Evolutionary conservation across 2,888 invertebrate species (phyloP), one percentile per base, ranked within the genome.

Genomic region (Tubulanus polymorphus): DNA sequence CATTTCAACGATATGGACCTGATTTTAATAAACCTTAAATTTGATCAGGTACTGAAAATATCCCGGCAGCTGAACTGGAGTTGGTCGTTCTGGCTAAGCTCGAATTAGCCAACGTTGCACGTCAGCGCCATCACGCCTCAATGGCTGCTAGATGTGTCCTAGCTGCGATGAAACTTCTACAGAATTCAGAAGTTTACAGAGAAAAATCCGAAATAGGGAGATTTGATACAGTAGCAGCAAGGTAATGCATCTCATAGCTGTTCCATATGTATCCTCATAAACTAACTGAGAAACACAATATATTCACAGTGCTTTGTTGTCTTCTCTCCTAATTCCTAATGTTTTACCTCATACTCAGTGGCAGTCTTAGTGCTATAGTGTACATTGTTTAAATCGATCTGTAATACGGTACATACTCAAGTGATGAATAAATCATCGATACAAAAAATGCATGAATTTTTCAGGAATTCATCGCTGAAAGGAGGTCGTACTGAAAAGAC

Each of bases 41-140:
- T 18, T 45, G 8, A 56, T 1, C 61, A 74, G 74, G 71, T 18
- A 32, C 70, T 48, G 61, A 67, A 18, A 55, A 57, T 1, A 56
- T 76, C 56, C 63, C 67, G n/a, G 71, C 76, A 1, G 70, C 74
- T 12, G 78, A 78, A 57, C 55, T 78, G 47, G 75, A 78, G 62
- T 59, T 78, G 51, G 73, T 74, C 18, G 70, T 78, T 1, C 56
- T 64, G 52, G 71, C 74, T 62, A 69, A 68, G 28, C 61, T 77
- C 47, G 71, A 73, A 61, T 70, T 73, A 58, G 67, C 75, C 0
- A 59, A 57, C 49, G 68, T 76, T 25, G 72, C 75, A 10, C 56
- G 62, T 27, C 74, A 75, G 65, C 73, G 74, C 52, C 77, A 78
- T 50, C 76, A 76, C 53, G 70, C 74, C 20, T 68, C 73, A 10